phyloP scores from a whole-genome alignment of 2,113 vertebrate species.

The Corydoras maculifer region DNA sequence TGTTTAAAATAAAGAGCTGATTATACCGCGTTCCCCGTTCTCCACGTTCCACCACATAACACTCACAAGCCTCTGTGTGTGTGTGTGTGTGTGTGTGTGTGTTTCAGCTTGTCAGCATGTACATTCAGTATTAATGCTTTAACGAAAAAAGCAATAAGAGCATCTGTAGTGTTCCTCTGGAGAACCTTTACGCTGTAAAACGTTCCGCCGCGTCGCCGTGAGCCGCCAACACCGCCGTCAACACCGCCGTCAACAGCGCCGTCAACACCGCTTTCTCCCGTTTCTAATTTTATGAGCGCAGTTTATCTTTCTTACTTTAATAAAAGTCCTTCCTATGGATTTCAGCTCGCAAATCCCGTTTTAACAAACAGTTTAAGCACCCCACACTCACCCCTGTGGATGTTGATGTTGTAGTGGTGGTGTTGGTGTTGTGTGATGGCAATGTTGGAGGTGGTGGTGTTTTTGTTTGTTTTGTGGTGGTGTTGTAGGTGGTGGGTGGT shows the following conservation, averaged over 20 bases:
- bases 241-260: neutral
- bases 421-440: too few relatives aligned
- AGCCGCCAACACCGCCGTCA: neutral
- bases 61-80: conserved; percentile 6
- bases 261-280: neutral
- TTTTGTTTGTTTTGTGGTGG: too few relatives aligned
- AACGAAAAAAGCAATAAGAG: conserved; percentile 12
- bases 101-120: conserved; percentile 4
- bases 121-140: conserved; percentile 22
- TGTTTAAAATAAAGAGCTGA: conserved; percentile 10
- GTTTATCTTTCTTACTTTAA: neutral
- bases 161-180: conserved; percentile 1
- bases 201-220: neutral
- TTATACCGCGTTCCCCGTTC: neutral
- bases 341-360: too few relatives aligned
- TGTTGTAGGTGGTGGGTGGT: too few relatives aligned
- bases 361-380: too few relatives aligned
- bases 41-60: neutral
- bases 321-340: too few relatives aligned
- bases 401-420: too few relatives aligned
- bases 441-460: too few relatives aligned
- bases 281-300: neutral
- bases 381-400: too few relatives aligned
- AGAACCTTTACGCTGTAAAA: neutral
- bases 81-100: conserved; percentile 18